A percentile compares a stretch with the other conserved stretches of the same genome.
These are phyloP conservation scores for Empidonax traillii DNA, from an alignment of 2,113 vertebrate species.

Conservation along the genomic window DNA sequence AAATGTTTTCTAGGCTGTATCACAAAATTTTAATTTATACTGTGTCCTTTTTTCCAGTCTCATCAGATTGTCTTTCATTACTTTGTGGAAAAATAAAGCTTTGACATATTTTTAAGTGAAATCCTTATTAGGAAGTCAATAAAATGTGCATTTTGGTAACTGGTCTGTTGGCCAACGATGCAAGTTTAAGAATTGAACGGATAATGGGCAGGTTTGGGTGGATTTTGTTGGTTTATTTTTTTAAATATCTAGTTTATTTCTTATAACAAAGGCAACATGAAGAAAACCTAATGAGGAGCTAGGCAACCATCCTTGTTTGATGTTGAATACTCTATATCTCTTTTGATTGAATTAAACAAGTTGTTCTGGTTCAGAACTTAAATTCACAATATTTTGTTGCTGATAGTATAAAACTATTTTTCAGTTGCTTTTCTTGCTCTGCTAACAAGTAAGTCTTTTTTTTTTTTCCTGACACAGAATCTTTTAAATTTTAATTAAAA, in stretches of 20 bases:
- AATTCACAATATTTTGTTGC: background rate
- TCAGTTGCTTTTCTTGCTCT: background rate
- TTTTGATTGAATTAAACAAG: background rate
- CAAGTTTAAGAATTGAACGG: background rate
- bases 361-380: background rate
- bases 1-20: background rate
- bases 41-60: background rate
- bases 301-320: background rate
- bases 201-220: background rate
- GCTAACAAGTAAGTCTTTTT: background rate
- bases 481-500: background rate
- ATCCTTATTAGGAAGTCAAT: background rate
- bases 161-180: background rate
- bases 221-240: background rate
- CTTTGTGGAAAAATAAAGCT: background rate
- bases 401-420: background rate
- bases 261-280: background rate
- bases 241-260: background rate
- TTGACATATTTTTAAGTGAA: background rate
- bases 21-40: background rate
- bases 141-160: background rate
- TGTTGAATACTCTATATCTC: background rate
- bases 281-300: background rate
- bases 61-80: background rate
- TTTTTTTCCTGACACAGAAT: background rate